Base-by-base conservation (phyloP, 2,797 vertebrate species). In the Crenichthys baileyi region DNA sequence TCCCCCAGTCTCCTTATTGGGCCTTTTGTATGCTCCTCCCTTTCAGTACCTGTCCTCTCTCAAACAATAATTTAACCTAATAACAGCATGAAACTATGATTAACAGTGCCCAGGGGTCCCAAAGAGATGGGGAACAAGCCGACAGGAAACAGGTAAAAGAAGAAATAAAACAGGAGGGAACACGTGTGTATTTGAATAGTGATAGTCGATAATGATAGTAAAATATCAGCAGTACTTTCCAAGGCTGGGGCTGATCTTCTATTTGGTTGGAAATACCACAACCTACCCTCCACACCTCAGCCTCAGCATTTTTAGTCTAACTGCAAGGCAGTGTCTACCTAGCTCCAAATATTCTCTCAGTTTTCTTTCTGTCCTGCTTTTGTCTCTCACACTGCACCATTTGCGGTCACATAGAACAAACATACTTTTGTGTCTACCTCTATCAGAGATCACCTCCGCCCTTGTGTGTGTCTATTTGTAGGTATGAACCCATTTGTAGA, bases 381-480 rank as follows among this genome's bases (percentile, higher is more conserved):
- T 48, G 55, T 73, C 44, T 24, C 56, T 22, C 24, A 55, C 63
- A 55, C 75, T 50, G 53, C 6, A 0, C 41, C 65, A 56, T 55
- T 61, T 55, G 36, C 31, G 77, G 72, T 78, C 76, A 58, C 72
- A 78, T 18, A 86, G 88, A 91, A 93, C 91, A 93, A 88, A 58
- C 41, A 22, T 74, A 75, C 83, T 76, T 80, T 91, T 92, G 87
- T 94, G 63, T 82, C 80, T 73, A 56, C n/a, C 18, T 86, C 70
- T 79, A 91, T 85, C 87, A 83, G 87, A 90, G 85, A 77, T n/a
- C 79, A 60, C 67, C 73, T 73, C 76, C 70, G 53, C 41, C 46
- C 31, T 12, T 78, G 9, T 68, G 39, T 76, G n/a, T 76, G 26
- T 41, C n/a, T 74, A 18, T 60, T n/a, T 55, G 61, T 63, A 24